Conservation (phyloP, 2,797 vertebrate species). For the Cirrhinus mrigala region DNA sequence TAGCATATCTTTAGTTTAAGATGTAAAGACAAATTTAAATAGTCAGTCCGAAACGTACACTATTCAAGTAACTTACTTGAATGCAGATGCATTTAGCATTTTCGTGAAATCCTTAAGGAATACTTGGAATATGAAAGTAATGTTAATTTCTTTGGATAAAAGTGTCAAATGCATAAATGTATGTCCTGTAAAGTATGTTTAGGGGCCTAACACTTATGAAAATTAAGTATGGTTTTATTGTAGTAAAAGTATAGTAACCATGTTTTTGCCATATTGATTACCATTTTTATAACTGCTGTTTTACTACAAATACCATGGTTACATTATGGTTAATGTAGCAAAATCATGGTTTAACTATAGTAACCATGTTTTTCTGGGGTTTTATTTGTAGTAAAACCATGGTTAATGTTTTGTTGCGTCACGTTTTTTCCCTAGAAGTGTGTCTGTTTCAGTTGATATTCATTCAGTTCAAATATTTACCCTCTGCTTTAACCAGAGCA, state of each 20-base stretch:
- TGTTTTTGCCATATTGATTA: background rate
- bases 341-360: background rate
- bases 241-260: background rate
- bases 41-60: background rate
- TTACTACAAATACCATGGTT: background rate
- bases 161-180: background rate
- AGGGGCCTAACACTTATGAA: background rate
- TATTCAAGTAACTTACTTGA: no score
- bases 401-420: background rate
- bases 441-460: slow-evolving; percentile 11
- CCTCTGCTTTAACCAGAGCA: background rate
- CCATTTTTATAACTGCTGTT: background rate
- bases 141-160: background rate
- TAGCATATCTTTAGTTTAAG: background rate
- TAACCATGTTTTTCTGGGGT: background rate
- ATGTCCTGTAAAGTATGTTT: background rate
- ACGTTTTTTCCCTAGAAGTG: background rate
- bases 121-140: background rate
- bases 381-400: background rate
- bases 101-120: no score
- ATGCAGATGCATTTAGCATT: no score
- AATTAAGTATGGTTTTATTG: background rate
- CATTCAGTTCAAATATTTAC: slow-evolving; percentile 14
- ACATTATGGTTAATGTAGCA: background rate
- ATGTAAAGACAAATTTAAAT: background rate